Evolutionary conservation across 2,113 vertebrate species (phyloP), one percentile per base, ranked within the genome.

Genomic region (Suncus etruscus): DNA sequence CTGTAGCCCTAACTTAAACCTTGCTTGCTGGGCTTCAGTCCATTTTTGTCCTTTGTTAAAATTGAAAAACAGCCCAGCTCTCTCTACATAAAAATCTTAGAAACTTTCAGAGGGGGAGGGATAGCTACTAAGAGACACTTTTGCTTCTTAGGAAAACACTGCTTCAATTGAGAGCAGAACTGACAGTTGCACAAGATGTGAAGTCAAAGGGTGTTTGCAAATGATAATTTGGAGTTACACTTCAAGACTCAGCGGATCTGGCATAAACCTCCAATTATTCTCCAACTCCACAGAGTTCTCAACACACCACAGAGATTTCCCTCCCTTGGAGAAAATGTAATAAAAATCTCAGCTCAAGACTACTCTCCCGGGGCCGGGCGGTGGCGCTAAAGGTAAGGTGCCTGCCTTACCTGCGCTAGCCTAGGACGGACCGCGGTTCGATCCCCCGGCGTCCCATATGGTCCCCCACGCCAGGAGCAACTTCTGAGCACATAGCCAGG

Each of bases 51-150:
- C 66, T 87, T 93, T 94, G 85, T 93, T 92, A 89, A 91, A 90
- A 84, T 0, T 84, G 79, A 93, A 90, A 92, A 93, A 86, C n/a
- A 68, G 86, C 25, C 78, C 63, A 78, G 78, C 51, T 89, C 85
- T 78, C 61, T 91, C 75, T 63, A 85, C 87, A 93, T 90, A 93
- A 95, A 95, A 94, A 75, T 93, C 89, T 93, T 83, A 80, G 84
- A 89, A 92, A 91, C 78, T 92, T 95, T 81, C 91, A 87, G 61
- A 90, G 58, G 61, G 31, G 61, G 89, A 94, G 45, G 58, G 47
- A 50, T 84, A 69, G 69, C 69, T 81, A 91, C 45, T 63, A 94
- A 94, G 18, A 89, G 18, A 78, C 24, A 22, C 20, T 93, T 86
- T 93, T 95, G 27, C 65, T 91, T 95, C 80, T 77, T 93, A 75